Percentiles rank a stretch among this genome's conserved stretches.
Evolutionary conservation across 2,888 invertebrate species (phyloP).

Genomic region (Zygothrica quintamaculata): DNA sequence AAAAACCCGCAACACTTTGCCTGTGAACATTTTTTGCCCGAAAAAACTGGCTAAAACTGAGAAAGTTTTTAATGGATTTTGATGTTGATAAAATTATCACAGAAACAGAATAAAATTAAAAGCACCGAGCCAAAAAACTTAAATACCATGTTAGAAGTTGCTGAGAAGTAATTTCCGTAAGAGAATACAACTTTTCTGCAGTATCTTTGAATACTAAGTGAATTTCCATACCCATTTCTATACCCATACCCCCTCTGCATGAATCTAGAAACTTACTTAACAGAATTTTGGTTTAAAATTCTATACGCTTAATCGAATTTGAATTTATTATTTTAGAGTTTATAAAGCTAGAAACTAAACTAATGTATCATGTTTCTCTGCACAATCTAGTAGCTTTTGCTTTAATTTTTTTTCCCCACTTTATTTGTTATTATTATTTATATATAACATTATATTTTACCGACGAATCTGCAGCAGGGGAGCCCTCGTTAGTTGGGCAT

Average conservation of each 20-base stretch:
- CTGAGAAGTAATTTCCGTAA: neutral
- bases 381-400: neutral
- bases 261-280: too few relatives aligned
- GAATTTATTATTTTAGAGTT: too few relatives aligned
- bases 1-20: slow-evolving; percentile 24
- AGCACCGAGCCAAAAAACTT: neutral
- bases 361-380: too few relatives aligned
- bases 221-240: too few relatives aligned
- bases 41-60: slow-evolving; percentile 41
- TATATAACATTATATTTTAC: slow-evolving; percentile 7
- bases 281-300: too few relatives aligned
- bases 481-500: slow-evolving; percentile 36
- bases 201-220: too few relatives aligned
- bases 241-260: too few relatives aligned
- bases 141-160: slow-evolving; percentile 20
- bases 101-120: slow-evolving; percentile 25
- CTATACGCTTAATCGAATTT: too few relatives aligned
- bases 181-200: neutral
- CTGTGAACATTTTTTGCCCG: slow-evolving; percentile 20
- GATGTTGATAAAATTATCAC: slow-evolving; percentile 76
- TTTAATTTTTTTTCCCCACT: neutral
- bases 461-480: slow-evolving; percentile 29
- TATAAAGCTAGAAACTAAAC: too few relatives aligned
- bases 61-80: slow-evolving; percentile 79
- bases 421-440: slow-evolving; percentile 23